Evolutionary conservation across 1,140 invertebrate species (phyloP).

Genomic region (Heliothis subflexa): DNA sequence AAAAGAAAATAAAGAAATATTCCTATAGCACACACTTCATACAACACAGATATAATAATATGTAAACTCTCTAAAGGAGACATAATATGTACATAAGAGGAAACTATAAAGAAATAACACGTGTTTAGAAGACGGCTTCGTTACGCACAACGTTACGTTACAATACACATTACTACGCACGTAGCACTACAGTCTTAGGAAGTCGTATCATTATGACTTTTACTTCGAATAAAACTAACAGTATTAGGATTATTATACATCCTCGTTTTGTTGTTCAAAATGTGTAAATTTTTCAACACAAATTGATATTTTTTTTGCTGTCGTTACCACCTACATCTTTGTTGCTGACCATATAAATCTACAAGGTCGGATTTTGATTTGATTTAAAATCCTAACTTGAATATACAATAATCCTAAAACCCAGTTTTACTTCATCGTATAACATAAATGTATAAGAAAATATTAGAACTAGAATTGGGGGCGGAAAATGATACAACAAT

Average conservation of each 20-base stretch:
- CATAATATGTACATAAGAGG: constrained; percentile 5
- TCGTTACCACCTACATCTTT: too few species aligned
- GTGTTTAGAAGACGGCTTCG: constrained; percentile 35
- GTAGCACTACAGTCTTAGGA: constrained; percentile 45
- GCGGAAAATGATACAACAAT: constrained; percentile 25
- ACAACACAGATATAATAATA: constrained; percentile 7
- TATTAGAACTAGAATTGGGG: constrained; percentile 34
- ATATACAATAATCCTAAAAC: not conserved
- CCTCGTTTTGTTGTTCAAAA: too few species aligned
- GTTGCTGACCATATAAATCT: too few species aligned
- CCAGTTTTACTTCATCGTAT: not conserved
- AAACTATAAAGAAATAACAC: constrained; percentile 36
- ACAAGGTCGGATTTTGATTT: too few species aligned
- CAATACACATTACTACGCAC: constrained; percentile 34
- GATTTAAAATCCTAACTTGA: too few species aligned
- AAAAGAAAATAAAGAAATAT: not conserved
- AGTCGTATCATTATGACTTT: constrained; percentile 19
- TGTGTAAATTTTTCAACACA: too few species aligned
- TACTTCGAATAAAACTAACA: constrained; percentile 5
- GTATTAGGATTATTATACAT: not conserved
- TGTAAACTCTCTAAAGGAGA: constrained; percentile 26
- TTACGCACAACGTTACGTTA: too few species aligned
- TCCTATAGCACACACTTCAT: constrained; percentile 19
- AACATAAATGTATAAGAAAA: constrained; percentile 22
- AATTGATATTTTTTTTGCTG: too few species aligned